These are phyloP conservation scores for Notarius quadriscutis DNA, from an alignment of 2,113 vertebrate species.

Conservation along the genomic window DNA sequence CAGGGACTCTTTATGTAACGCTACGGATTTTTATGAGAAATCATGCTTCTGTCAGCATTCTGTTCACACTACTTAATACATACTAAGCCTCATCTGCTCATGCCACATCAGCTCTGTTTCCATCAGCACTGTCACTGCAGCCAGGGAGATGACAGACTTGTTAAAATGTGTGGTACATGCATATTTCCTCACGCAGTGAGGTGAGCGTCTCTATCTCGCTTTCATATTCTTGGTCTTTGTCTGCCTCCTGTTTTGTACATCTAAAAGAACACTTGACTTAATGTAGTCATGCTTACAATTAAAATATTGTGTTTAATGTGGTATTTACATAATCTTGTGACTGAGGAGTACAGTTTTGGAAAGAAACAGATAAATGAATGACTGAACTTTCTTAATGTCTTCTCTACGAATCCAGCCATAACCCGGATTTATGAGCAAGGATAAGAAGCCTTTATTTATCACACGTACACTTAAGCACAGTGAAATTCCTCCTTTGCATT, in stretches of 20 bases:
- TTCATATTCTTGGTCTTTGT: conserved; percentile 35
- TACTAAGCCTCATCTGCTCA: conserved; percentile 1
- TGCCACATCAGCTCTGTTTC: conserved; percentile 22
- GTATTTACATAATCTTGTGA: neutral
- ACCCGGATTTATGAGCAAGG: neutral
- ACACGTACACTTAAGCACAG: no score
- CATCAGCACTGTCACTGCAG: neutral
- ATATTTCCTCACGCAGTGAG: conserved; percentile 19
- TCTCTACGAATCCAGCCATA: neutral
- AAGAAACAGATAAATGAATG: neutral
- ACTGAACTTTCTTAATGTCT: neutral
- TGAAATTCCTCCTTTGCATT: no score
- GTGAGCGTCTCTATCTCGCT: neutral
- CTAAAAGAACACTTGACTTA: neutral
- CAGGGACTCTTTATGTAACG: neutral
- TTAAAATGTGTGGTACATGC: conserved; percentile 15
- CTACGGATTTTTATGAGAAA: neutral
- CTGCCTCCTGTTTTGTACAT: neutral
- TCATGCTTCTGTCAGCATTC: conserved; percentile 32
- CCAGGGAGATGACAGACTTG: conserved; percentile 3
- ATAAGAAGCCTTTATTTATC: no score
- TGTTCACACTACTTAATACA: conserved; percentile 19
- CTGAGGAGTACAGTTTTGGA: neutral
- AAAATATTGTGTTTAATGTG: neutral
- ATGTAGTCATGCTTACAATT: neutral